Evolutionary conservation across 2,797 vertebrate genomes (phyloP).

Genomic region (Pseudotriccus pelzelni): DNA sequence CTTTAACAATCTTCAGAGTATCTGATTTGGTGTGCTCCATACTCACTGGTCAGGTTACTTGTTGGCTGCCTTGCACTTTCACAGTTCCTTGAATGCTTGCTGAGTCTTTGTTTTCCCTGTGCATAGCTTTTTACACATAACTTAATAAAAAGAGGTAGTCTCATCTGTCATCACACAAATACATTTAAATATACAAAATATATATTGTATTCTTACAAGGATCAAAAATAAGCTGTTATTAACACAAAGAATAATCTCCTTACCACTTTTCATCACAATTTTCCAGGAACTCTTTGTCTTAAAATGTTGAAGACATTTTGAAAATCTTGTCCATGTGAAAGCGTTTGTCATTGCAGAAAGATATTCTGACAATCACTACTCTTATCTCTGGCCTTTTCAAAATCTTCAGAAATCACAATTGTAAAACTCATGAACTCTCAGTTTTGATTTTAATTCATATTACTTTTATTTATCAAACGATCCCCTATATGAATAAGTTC

Average conservation of each 20-base stretch:
- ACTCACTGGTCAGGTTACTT: background rate
- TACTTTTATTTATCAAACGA: background rate
- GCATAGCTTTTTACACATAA: background rate
- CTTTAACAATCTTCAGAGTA: background rate
- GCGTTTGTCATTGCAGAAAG: background rate
- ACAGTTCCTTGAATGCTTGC: background rate
- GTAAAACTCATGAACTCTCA: background rate
- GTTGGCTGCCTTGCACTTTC: background rate
- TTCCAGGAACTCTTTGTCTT: background rate
- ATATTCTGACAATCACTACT: background rate
- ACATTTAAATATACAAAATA: background rate
- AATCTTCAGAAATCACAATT: background rate
- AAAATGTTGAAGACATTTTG: background rate
- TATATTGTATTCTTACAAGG: background rate
- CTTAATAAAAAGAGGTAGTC: background rate
- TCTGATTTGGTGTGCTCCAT: background rate
- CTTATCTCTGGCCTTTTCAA: background rate
- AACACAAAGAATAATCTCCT: background rate
- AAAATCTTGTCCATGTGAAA: background rate
- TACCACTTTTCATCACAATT: background rate
- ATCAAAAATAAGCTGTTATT: background rate
- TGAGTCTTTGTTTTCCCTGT: background rate
- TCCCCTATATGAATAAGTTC: background rate
- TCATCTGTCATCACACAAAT: background rate
- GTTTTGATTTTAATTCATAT: background rate